phyloP scores from a whole-genome alignment of 2,797 vertebrate genomes.

The Acanthornis magna region DNA sequence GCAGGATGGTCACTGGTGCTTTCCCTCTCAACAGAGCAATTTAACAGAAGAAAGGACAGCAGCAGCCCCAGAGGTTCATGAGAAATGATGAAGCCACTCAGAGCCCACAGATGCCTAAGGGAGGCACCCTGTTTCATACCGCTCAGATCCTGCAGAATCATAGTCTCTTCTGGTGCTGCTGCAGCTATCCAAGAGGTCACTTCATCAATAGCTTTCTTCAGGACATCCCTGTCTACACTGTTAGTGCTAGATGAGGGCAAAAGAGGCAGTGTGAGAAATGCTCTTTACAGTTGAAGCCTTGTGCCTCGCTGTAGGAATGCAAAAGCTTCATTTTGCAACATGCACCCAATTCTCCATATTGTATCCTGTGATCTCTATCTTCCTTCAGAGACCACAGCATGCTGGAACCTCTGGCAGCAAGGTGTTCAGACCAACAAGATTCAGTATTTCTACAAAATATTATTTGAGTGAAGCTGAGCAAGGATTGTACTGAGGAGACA shows the following conservation, averaged over 20 bases:
- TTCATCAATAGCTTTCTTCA: constrained; percentile 73
- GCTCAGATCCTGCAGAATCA: constrained; percentile 68
- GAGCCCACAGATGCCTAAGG: background rate
- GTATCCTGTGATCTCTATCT: background rate
- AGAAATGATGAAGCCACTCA: background rate
- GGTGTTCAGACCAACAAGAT: background rate
- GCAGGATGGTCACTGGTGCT: background rate
- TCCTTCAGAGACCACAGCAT: background rate
- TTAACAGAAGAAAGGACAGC: background rate
- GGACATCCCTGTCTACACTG: constrained; percentile 53
- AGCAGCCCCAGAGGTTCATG: background rate
- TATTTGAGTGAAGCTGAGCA: background rate
- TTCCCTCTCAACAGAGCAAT: background rate
- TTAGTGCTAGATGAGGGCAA: background rate
- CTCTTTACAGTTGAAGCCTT: background rate
- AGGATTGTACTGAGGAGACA: background rate
- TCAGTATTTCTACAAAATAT: background rate
- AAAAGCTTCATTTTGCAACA: background rate
- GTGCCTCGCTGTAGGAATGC: background rate
- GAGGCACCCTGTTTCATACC: constrained; percentile 50
- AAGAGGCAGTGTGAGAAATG: background rate
- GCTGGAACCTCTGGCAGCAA: background rate
- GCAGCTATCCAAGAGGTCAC: constrained; percentile 72
- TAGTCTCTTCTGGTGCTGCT: constrained; percentile 70
- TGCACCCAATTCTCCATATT: background rate